A percentile compares a stretch with the other conserved stretches of the same genome.
These are phyloP conservation scores for Silurus lanzhouensis DNA, from an alignment of 2,797 vertebrate genomes.

Conservation along the genomic window DNA sequence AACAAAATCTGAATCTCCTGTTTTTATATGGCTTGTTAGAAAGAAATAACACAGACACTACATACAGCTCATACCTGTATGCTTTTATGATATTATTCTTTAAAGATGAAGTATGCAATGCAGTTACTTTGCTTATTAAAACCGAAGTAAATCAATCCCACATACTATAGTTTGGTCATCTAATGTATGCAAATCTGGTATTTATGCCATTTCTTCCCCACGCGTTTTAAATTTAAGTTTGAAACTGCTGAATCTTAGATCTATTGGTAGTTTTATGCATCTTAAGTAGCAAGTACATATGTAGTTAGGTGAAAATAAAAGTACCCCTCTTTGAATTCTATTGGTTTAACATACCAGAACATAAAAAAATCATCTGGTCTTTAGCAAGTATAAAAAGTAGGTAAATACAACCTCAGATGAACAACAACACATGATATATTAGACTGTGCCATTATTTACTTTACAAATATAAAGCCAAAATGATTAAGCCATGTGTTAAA, in stretches of 20 bases:
- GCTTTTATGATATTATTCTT: conserved; percentile 9
- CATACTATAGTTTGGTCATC: conserved; percentile 1
- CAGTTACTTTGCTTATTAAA: conserved; percentile 4
- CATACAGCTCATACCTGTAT: background rate
- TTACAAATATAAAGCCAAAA: no score
- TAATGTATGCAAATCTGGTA: background rate
- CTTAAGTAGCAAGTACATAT: background rate
- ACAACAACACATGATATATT: no score
- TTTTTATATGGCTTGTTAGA: conserved; percentile 18
- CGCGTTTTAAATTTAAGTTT: background rate
- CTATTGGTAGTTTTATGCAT: background rate
- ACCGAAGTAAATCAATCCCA: background rate
- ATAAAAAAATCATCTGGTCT: no score
- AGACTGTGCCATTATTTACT: no score
- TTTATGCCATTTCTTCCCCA: background rate
- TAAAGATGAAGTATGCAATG: conserved; percentile 8
- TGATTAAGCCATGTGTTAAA: no score
- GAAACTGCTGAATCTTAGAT: background rate
- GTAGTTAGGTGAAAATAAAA: no score
- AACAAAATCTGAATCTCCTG: conserved; percentile 18
- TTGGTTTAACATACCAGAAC: no score
- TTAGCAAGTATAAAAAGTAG: no score
- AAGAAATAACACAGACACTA: background rate
- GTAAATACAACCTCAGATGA: no score
- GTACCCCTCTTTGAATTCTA: no score